A percentile compares a stretch with the other conserved stretches of the same genome.
Conservation (phyloP, 2,113 vertebrate genomes). For the Bos javanicus region DNA sequence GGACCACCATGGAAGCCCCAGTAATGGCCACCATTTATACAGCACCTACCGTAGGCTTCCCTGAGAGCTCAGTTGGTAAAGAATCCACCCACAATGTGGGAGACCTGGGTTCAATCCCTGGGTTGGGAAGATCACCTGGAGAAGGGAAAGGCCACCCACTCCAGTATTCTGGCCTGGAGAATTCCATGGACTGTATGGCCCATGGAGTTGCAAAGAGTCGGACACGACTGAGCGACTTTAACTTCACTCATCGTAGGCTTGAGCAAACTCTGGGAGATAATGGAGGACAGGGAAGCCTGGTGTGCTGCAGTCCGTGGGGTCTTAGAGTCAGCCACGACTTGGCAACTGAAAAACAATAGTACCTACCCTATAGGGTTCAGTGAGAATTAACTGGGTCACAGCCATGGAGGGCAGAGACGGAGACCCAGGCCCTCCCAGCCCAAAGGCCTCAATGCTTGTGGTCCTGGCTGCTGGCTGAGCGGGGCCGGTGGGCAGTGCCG, state of each 20-base stretch:
- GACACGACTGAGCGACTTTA: neutral
- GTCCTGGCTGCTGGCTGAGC: neutral
- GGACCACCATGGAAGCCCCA: neutral
- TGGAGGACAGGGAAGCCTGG: neutral
- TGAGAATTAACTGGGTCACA: neutral
- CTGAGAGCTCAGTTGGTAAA: neutral
- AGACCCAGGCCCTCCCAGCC: neutral
- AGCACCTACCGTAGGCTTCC: neutral
- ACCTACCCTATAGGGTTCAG: rapidly evolving
- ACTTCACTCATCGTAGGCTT: neutral
- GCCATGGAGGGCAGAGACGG: neutral
- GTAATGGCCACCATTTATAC: neutral
- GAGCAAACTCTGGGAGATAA: neutral
- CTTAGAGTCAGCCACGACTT: neutral
- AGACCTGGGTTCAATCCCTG: neutral
- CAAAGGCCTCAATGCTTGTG: neutral
- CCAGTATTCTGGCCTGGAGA: neutral
- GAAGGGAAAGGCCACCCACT: neutral
- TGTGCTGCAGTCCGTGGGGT: neutral
- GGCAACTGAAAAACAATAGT: neutral
- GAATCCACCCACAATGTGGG: rapidly evolving
- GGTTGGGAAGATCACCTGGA: neutral
- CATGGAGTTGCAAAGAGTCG: neutral
- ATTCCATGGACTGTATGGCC: neutral
- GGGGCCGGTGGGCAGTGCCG: rapidly evolving